Conservation (phyloP, 2,113 vertebrate genomes). For the Mirounga angustirostris region DNA sequence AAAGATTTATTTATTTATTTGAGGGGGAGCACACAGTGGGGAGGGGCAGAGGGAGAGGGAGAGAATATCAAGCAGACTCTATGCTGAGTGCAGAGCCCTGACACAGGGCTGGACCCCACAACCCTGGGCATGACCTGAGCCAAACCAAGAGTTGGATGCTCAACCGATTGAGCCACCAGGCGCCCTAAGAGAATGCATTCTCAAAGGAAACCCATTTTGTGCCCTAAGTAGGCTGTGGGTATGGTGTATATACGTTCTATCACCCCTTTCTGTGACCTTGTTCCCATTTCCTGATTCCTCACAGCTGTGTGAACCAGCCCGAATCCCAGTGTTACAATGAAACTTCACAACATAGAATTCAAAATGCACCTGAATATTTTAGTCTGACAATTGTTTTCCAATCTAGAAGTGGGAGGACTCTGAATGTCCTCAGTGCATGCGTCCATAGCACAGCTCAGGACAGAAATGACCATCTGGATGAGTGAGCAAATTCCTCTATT, state of each 20-base stretch:
- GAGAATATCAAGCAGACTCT: background rate
- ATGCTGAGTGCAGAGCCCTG: too few species aligned
- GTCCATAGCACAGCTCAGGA: background rate
- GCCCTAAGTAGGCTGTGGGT: background rate
- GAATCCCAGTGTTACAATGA: background rate
- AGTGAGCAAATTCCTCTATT: background rate
- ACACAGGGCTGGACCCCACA: background rate
- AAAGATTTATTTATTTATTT: background rate
- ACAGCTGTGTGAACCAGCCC: background rate
- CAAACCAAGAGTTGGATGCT: too few species aligned
- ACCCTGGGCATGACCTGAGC: too few species aligned
- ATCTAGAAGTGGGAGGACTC: background rate
- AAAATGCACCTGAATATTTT: constrained; percentile 1
- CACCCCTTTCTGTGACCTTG: background rate
- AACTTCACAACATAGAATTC: background rate
- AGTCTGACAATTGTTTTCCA: background rate
- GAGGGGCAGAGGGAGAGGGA: background rate
- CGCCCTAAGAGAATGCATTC: background rate
- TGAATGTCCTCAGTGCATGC: background rate
- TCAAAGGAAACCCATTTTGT: background rate
- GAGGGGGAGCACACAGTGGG: background rate
- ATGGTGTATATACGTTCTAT: background rate
- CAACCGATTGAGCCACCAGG: too few species aligned
- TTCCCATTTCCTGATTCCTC: background rate
- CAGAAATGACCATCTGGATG: background rate